A percentile compares a stretch with the other conserved stretches of the same genome.
These are phyloP conservation scores for Acinonyx jubatus DNA, from an alignment of 2,113 vertebrate genomes.

Conservation along the genomic window DNA sequence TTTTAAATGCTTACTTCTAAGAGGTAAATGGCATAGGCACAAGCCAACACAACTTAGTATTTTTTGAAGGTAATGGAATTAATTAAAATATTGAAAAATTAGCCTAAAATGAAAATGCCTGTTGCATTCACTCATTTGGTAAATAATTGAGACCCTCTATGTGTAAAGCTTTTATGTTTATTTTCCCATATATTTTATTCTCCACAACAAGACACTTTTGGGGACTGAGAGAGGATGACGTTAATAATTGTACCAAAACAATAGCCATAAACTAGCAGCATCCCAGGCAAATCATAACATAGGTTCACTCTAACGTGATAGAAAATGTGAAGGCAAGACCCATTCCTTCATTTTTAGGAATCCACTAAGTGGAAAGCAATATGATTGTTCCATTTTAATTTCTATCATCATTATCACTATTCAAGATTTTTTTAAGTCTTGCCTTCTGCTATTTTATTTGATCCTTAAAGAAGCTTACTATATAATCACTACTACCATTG, in stretches of 20 bases:
- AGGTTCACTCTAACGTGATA: not conserved
- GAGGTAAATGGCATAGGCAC: not conserved
- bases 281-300: not conserved
- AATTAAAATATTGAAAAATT: not conserved
- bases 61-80: conserved; percentile 20
- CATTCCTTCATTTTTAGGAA: not conserved
- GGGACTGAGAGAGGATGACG: not conserved
- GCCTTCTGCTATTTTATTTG: not conserved
- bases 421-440: not conserved
- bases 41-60: not conserved
- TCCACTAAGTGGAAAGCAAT: not conserved
- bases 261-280: not conserved
- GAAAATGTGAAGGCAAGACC: not conserved
- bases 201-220: not conserved
- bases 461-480: not conserved
- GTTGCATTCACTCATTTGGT: not conserved
- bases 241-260: not conserved
- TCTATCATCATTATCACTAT: not conserved
- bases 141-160: not conserved
- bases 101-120: not conserved
- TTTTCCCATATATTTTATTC: not conserved
- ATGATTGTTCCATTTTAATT: not conserved
- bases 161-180: not conserved
- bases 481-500: not conserved
- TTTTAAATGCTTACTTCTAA: not conserved